Percentiles rank a stretch among this genome's conserved stretches.
phyloP scores from a whole-genome alignment of 1,140 invertebrate species.

The Melipona quadrifasciata region DNA sequence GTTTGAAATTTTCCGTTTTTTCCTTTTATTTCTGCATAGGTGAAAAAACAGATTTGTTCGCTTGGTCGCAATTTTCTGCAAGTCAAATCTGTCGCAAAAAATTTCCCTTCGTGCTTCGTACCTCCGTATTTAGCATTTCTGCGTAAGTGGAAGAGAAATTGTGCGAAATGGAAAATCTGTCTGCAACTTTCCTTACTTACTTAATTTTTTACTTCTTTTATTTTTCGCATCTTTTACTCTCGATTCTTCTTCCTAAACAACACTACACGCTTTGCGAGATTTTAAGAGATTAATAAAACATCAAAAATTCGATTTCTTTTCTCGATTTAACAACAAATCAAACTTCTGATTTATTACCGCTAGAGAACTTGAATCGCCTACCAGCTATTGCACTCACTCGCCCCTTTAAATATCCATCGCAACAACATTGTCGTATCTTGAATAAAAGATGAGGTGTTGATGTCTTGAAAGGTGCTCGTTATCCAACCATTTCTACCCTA shows the following conservation, averaged over 20 bases:
- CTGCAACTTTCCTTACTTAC: too few species aligned
- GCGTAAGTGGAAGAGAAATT: background rate
- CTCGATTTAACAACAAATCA: background rate
- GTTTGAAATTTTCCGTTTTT: too few species aligned
- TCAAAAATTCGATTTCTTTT: too few species aligned
- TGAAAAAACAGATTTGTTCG: too few species aligned
- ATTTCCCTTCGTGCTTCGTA: background rate
- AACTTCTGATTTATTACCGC: background rate
- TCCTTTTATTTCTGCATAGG: too few species aligned
- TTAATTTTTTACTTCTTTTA: too few species aligned
- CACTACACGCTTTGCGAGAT: too few species aligned
- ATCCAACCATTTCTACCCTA: background rate
- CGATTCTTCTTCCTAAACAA: too few species aligned
- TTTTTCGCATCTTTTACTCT: too few species aligned
- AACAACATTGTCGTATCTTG: background rate
- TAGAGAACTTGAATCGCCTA: too few species aligned
- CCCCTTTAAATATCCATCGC: background rate
- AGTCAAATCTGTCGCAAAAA: background rate
- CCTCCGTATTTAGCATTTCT: background rate
- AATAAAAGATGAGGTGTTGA: conserved; percentile 4
- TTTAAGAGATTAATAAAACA: too few species aligned
- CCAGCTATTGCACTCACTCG: background rate
- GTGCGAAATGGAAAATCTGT: background rate
- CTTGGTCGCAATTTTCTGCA: too few species aligned
- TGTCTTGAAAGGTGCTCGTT: background rate